Base-by-base conservation (phyloP, 2,888 invertebrate species). In the Aphodius sticticus region DNA sequence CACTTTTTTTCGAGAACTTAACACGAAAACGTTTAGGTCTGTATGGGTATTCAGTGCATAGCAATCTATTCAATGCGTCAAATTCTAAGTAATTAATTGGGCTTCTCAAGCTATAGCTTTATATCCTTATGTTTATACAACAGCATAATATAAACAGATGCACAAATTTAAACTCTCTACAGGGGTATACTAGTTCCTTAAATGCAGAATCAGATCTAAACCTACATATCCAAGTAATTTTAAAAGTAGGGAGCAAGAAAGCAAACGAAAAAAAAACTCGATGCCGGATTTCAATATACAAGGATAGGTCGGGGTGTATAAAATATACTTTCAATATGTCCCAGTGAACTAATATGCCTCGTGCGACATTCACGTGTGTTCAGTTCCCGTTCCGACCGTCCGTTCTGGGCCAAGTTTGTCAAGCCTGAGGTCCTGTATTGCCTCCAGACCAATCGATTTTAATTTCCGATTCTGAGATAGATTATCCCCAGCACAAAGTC, bases 251-350 rank as follows among this genome's bases (percentile, higher is more conserved):
- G 12, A 5, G 12, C 53, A 9, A 9, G 53, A 2, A 53, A 53
- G 53, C 53, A 53, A 53, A 53, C 53, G 4, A 53, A 53, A 53
- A 53, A 26, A 26, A 3, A 26, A 26, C 26, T 26, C 26, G 26
- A 26, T 26, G 53, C 12, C 53, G 53, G 12, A 12, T 9, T 53
- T 53, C 53, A 53, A 53, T 53, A 53, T 53, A 53, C 9, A 53
- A 12, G 53, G 53, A 0, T 53, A 1, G 53, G 53, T 53, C 12
- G 53, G 53, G 53, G 53, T 53, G 12, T 53, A 53, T 53, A 53
- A 53, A 53, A 53, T 53, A 53, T 53, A 53, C 53, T 53, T 53
- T 53, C 53, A 53, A 53, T 53, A 53, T 53, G 53, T 53, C 53
- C 53, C 9, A 7, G 53, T 53, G 53, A 53, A 53, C 53, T 53